These are phyloP conservation scores for Hyperoodon ampullatus DNA, from an alignment of 2,113 vertebrate genomes.

Conservation along the genomic window DNA sequence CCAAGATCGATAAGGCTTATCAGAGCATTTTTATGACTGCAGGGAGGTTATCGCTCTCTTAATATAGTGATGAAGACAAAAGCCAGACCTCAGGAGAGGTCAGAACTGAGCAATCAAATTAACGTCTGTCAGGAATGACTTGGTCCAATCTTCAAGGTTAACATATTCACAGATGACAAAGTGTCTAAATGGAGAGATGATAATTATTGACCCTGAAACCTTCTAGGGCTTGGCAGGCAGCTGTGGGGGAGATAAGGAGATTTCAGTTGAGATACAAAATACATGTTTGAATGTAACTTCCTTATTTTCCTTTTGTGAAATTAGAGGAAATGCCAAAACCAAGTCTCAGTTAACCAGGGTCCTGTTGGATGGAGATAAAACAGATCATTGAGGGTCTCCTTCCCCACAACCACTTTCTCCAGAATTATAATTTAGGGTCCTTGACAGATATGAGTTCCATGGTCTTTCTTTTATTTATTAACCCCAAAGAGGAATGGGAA, in stretches of 20 bases:
- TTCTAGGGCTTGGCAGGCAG: slow-evolving; percentile 42
- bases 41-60: slow-evolving; percentile 70
- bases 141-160: slow-evolving; percentile 57
- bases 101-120: slow-evolving; percentile 66
- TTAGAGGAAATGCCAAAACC: slow-evolving; percentile 9
- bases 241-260: slow-evolving; percentile 29
- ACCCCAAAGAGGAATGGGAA: background rate
- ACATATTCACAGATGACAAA: slow-evolving; percentile 54
- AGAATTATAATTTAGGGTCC: background rate
- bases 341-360: background rate
- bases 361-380: background rate
- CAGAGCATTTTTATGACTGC: slow-evolving; percentile 69
- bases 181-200: slow-evolving; percentile 50
- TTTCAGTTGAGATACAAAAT: slow-evolving; percentile 53
- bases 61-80: slow-evolving; percentile 72
- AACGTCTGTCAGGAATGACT: slow-evolving; percentile 68
- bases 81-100: slow-evolving; percentile 73
- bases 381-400: background rate
- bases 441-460: background rate
- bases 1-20: slow-evolving; percentile 68
- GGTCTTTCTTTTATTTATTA: background rate
- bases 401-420: background rate
- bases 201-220: slow-evolving; percentile 62
- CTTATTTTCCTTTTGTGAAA: slow-evolving; percentile 28
- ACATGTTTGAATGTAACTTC: slow-evolving; percentile 18